Evolutionary conservation across 2,888 invertebrate species (phyloP), one percentile per base, ranked within the genome.

Genomic region (Epinotia brunnichana): DNA sequence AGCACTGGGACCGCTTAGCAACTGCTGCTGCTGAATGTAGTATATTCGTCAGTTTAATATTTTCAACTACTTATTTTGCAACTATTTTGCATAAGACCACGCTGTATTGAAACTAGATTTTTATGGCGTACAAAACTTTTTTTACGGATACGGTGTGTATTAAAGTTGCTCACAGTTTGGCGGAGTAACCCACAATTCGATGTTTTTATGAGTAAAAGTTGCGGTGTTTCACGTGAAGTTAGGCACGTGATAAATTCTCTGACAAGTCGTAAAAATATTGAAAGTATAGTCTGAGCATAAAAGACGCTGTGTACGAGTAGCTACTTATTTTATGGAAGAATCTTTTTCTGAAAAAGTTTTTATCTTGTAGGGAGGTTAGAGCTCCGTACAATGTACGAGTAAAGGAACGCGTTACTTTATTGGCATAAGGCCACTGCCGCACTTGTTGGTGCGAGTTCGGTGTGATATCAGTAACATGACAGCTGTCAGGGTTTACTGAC

Each of bases 161-260:
- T 2, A 53, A 70, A 66, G 24, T 66, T 66, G 21, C 24, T 57
- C 17, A 15, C 41, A 64, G 39, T 53, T 41, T 24, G 5, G 53
- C 19, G 29, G 24, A 59, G 19, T 54, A 54, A 64, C 21, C 64
- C 64, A 41, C 57, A 64, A 70, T 17, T 70, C 70, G 21, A 44
- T 19, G 51, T 39, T 64, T 70, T 70, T 70, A 70, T 70, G 21
- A 53, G 39, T 17, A 29, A 66, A 70, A 70, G 59, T 70, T 60
- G 53, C 64, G 53, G 53, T 70, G 59, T 70, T 53, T 51, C 59
- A 59, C 39, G 59, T 53, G 24, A 62, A 62, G 29, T 56, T 44
- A 70, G 64, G 64, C 48, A 59, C 51, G 70, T 64, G 39, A 70
- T 70, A 66, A 71, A 71, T 64, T 64, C 39, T 60, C 39, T 53